A percentile compares a stretch with the other conserved stretches of the same genome.
phyloP scores from a whole-genome alignment of 1,140 invertebrate species.

The Listronotus bonariensis region DNA sequence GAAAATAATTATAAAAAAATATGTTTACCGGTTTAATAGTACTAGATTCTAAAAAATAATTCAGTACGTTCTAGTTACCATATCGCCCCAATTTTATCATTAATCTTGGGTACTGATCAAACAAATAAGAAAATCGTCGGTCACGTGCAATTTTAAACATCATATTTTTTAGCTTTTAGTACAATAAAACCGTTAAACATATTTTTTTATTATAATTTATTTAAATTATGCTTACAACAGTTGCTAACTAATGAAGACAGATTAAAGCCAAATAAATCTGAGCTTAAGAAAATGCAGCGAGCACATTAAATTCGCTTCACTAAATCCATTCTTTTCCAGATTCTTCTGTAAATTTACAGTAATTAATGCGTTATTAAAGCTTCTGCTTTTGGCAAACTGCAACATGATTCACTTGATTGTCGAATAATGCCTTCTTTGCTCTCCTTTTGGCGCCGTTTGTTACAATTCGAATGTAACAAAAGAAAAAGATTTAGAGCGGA shows the following conservation, averaged over 20 bases:
- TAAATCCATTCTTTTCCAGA: conserved; percentile 43
- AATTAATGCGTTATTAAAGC: conserved; percentile 51
- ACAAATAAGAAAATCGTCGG: too few relatives aligned
- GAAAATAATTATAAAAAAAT: too few relatives aligned
- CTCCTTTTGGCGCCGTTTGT: conserved; percentile 16
- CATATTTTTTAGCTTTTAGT: too few relatives aligned
- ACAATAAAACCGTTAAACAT: too few relatives aligned
- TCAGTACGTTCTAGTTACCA: too few relatives aligned
- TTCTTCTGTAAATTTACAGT: conserved; percentile 41
- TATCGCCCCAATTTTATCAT: too few relatives aligned
- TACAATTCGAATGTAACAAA: conserved; percentile 25
- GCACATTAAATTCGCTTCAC: conserved; percentile 44
- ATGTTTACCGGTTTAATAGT: too few relatives aligned
- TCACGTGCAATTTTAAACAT: too few relatives aligned
- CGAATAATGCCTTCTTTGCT: conserved; percentile 30
- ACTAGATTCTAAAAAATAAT: too few relatives aligned
- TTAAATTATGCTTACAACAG: not conserved
- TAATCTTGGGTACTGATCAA: too few relatives aligned
- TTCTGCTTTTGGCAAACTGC: conserved; percentile 47
- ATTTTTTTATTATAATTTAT: too few relatives aligned
- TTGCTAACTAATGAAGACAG: conserved; percentile 45
- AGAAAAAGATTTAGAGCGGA: not conserved
- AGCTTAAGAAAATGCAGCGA: conserved; percentile 21
- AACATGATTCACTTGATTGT: conserved; percentile 43
- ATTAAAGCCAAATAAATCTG: conserved; percentile 43